Conservation (phyloP, 2,888 invertebrate species). For the Esperia sulphurella region DNA sequence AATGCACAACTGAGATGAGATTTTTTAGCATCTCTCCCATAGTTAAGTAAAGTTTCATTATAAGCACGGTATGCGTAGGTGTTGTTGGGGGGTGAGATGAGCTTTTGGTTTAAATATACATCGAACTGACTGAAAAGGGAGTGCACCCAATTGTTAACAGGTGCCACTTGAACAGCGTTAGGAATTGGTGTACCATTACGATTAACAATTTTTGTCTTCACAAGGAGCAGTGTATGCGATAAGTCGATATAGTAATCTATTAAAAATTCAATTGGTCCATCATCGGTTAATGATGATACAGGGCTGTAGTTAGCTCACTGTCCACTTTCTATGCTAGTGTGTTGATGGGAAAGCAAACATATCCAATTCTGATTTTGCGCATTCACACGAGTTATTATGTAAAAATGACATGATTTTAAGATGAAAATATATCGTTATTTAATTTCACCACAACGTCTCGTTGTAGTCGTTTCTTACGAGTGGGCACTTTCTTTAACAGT, state of each 20-base stretch:
- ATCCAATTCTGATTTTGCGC: conserved; percentile 26
- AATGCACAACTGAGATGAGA: conserved; percentile 21
- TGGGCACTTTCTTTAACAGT: too few relatives aligned
- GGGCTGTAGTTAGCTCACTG: conserved; percentile 26
- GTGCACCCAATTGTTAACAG: conserved; percentile 28
- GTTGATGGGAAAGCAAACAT: conserved; percentile 27
- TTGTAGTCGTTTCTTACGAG: too few relatives aligned
- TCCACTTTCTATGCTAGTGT: conserved; percentile 25
- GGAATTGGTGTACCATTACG: conserved; percentile 14
- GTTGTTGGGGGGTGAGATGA: conserved; percentile 27
- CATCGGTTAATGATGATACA: conserved; percentile 27
- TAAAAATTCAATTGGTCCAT: conserved; percentile 29
- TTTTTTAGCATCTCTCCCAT: conserved; percentile 22
- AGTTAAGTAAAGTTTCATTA: conserved; percentile 25
- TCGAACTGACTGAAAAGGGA: conserved; percentile 25
- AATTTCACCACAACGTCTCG: too few relatives aligned
- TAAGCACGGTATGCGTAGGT: conserved; percentile 24
- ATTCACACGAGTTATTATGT: conserved; percentile 27
- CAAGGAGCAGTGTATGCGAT: conserved; percentile 23
- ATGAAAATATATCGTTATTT: conserved; percentile 17
- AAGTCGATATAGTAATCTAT: conserved; percentile 29
- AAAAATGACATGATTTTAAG: conserved; percentile 22
- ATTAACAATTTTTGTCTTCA: conserved; percentile 22
- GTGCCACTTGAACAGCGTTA: conserved; percentile 22
- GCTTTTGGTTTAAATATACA: conserved; percentile 28